These are phyloP conservation scores for Sturnira hondurensis DNA, from an alignment of 2,113 vertebrate species.

Conservation along the genomic window DNA sequence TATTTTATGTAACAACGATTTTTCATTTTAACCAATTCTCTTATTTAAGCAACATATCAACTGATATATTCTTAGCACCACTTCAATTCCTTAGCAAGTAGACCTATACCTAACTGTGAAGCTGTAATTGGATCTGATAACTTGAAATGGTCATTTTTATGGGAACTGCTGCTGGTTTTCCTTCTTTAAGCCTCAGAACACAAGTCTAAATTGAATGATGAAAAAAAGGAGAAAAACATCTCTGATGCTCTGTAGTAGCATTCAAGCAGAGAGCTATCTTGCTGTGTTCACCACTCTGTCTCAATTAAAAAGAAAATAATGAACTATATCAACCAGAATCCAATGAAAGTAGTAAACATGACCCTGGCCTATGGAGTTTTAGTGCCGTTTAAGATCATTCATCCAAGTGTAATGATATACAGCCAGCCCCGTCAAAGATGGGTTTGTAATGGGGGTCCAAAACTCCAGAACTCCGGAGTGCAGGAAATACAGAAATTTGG, in stretches of 20 bases:
- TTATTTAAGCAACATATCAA: neutral
- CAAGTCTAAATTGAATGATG: constrained; percentile 43
- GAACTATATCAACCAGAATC: neutral
- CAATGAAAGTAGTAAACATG: constrained; percentile 15
- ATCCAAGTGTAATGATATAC: neutral
- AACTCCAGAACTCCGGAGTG: no score
- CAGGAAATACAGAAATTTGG: no score
- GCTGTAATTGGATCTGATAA: constrained; percentile 20
- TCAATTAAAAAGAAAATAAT: constrained; percentile 62
- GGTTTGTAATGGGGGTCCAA: no score
- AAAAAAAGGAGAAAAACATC: neutral
- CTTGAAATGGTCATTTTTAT: constrained; percentile 37
- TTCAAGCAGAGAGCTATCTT: constrained; percentile 27
- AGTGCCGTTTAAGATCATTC: neutral
- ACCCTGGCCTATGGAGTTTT: neutral
- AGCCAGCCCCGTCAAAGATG: no score
- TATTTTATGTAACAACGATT: neutral
- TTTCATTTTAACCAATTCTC: neutral
- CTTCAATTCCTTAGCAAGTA: neutral
- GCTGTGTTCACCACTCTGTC: neutral
- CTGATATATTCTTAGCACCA: neutral
- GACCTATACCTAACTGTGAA: constrained; percentile 2
- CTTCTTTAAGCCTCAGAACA: neutral
- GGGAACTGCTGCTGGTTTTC: constrained; percentile 22
- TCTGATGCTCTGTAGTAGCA: neutral